These are phyloP conservation scores for Columba janthina DNA, from an alignment of 2,113 vertebrate genomes.

Conservation along the genomic window DNA sequence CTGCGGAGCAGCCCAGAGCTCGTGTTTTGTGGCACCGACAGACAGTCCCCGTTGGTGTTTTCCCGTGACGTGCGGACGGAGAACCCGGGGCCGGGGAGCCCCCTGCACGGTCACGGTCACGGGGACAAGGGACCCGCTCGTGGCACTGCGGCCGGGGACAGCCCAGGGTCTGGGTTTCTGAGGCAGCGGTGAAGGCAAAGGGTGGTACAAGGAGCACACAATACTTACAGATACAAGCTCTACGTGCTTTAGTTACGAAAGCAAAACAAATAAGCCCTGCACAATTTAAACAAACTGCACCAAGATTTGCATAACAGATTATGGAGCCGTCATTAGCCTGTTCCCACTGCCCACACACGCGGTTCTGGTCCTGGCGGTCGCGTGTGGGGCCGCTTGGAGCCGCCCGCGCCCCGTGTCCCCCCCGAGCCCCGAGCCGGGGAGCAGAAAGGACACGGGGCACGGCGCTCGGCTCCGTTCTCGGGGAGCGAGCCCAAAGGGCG, in stretches of 20 bases:
- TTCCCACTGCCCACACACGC: background rate
- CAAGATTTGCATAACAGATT: background rate
- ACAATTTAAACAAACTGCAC: slow-evolving; percentile 43
- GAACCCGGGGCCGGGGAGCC: background rate
- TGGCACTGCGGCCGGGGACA: slow-evolving; percentile 11
- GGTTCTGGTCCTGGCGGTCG: slow-evolving; percentile 21
- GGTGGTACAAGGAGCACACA: slow-evolving; percentile 48
- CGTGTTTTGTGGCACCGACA: background rate
- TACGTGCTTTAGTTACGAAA: slow-evolving; percentile 61
- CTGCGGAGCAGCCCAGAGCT: slow-evolving; percentile 39
- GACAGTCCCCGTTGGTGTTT: background rate
- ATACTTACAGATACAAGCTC: slow-evolving; percentile 72
- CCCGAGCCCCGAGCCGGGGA: too few relatives aligned
- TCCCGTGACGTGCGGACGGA: background rate
- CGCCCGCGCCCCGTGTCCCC: too few relatives aligned
- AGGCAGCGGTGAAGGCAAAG: slow-evolving; percentile 45
- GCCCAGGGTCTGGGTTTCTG: slow-evolving; percentile 27
- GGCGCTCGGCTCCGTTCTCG: background rate
- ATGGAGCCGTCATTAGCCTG: background rate
- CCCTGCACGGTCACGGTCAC: background rate
- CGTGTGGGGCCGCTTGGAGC: too few relatives aligned
- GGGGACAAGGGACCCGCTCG: too few relatives aligned
- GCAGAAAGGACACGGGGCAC: too few relatives aligned
- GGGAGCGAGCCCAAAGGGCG: background rate
- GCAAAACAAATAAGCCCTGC: slow-evolving; percentile 54